Evolutionary conservation across 2,113 vertebrate genomes (phyloP), one percentile per base, ranked within the genome.

Genomic region (Arenaria interpres): DNA sequence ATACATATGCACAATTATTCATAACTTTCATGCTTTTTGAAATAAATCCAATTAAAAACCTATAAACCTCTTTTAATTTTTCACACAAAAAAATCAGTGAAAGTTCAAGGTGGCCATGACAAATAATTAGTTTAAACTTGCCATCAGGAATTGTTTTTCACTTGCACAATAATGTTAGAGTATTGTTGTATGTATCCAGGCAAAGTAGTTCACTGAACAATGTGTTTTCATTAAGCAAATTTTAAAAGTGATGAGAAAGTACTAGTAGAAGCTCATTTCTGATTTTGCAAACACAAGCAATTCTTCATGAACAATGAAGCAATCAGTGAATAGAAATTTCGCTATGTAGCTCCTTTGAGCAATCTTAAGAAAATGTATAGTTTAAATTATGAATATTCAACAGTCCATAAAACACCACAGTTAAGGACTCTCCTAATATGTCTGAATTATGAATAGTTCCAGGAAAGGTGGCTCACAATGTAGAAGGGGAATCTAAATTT

Each of bases 341-440:
- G 63, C 89, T 75, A 14, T 54, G 74, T 37, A 73, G 39, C 54
- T 88, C 81, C 67, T 95, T 75, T 90, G 71, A 32, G 9, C 45
- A 83, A 41, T 45, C 81, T 96, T 83, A 90, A 69, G 62, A 90
- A 92, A 89, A 88, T 88, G 13, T 83, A 69, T 90, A 43, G 45
- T 91, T 94, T 80, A 88, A 85, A 63, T 93, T 69, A 93, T 90
- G 81, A 95, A 96, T 96, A 96, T 95, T 95, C 81, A 96, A 69
- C 69, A 93, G 63, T 54, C 57, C 18, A 16, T 96, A 93, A 96
- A 96, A 90, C 69, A 80, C 16, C 27, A 50, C 62, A 66, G 48
- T 79, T 88, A 96, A 96, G 25, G 62, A 59, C 33, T 85, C 35
- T 76, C 91, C 50, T 93, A 79, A 69, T 73, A 83, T 62, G n/a